Percentiles rank a stretch among this genome's conserved stretches.
Evolutionary conservation across 92 coral and sea anemone genomes (phyloP).

Genomic region (Bergia sp.): DNA sequence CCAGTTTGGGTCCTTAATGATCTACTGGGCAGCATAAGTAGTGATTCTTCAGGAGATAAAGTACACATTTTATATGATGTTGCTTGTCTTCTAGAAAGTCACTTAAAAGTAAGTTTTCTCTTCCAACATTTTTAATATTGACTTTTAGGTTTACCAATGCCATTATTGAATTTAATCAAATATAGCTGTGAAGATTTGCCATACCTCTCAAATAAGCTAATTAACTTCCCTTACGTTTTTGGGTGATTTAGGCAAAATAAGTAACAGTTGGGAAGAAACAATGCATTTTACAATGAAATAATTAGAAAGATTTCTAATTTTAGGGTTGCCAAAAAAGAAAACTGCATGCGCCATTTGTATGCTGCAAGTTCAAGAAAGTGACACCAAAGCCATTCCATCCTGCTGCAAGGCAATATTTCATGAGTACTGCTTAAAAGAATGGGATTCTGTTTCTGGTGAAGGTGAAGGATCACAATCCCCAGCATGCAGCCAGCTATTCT

Average conservation of each 20-base stretch:
- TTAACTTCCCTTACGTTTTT: too few species aligned
- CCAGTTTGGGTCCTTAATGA: constrained; percentile 46
- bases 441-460: constrained; percentile 9
- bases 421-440: constrained; percentile 5
- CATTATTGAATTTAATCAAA: too few species aligned
- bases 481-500: not conserved
- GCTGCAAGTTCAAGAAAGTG: constrained; percentile 18
- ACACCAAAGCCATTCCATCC: not conserved
- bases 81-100: constrained; percentile 46
- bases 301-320: too few species aligned
- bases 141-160: too few species aligned
- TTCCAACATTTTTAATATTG: too few species aligned
- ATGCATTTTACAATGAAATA: too few species aligned
- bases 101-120: constrained; percentile 9
- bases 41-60: not conserved
- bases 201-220: too few species aligned
- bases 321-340: not conserved
- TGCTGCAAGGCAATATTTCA: constrained; percentile 17
- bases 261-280: too few species aligned
- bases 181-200: too few species aligned
- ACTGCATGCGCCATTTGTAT: not conserved
- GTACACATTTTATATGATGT: constrained; percentile 41
- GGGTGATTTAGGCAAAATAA: too few species aligned
- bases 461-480: constrained; percentile 1
- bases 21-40: constrained; percentile 7